Evolutionary conservation across 2,888 invertebrate species (phyloP).

Genomic region (Aplocera efformata): DNA sequence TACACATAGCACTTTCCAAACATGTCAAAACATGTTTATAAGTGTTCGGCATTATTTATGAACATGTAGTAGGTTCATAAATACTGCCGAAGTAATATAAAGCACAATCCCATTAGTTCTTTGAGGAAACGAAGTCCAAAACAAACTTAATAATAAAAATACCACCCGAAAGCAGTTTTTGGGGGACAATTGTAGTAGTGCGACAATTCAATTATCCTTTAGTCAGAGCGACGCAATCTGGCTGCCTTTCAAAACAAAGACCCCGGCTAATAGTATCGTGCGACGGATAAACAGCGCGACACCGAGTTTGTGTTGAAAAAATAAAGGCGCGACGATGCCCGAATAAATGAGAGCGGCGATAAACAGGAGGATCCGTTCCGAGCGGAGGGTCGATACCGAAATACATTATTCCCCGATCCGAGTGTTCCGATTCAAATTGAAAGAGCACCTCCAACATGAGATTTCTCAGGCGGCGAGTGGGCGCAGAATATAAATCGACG

Average conservation of each 20-base stretch:
- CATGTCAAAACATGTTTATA: no score
- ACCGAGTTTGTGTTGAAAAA: conserved; percentile 73
- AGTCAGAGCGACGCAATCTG: conserved; percentile 61
- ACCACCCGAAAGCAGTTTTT: conserved; percentile 35
- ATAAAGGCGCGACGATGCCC: conserved; percentile 77
- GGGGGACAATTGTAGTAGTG: conserved; percentile 43
- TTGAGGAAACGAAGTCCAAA: conserved; percentile 20
- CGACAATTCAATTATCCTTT: conserved; percentile 70
- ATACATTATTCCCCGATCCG: conserved; percentile 80
- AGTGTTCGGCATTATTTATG: no score
- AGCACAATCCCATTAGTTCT: conserved; percentile 13
- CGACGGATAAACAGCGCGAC: conserved; percentile 70
- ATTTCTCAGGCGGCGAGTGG: conserved; percentile 80
- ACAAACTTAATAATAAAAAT: conserved; percentile 25
- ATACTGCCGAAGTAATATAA: no score
- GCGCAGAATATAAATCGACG: conserved; percentile 80
- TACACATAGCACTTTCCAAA: conserved; percentile 25
- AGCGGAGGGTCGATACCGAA: conserved; percentile 78
- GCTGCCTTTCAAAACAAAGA: conserved; percentile 71
- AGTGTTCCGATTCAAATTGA: conserved; percentile 81
- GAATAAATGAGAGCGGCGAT: conserved; percentile 79
- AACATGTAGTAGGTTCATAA: no score
- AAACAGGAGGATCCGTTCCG: conserved; percentile 77
- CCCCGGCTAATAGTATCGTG: conserved; percentile 69
- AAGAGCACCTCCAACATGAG: conserved; percentile 80